Conservation (phyloP, 1,140 invertebrate species). For the Globodera rostochiensis region DNA sequence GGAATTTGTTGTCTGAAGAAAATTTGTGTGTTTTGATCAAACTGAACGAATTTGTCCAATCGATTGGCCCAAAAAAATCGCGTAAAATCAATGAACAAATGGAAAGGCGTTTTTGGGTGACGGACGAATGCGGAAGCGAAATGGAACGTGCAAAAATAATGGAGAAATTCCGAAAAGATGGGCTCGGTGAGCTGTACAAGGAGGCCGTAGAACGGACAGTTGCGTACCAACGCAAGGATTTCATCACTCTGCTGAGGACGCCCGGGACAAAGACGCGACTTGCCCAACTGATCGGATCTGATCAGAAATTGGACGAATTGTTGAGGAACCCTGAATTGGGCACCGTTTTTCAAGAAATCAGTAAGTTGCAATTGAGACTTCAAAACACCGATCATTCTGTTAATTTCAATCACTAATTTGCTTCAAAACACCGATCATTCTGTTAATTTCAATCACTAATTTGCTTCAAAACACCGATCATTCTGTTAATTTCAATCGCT, state of each 20-base stretch:
- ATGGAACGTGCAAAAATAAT: background rate
- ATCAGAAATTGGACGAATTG: background rate
- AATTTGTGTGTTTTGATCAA: background rate
- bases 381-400: background rate
- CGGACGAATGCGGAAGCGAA: background rate
- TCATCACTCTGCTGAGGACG: background rate
- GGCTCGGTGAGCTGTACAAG: background rate
- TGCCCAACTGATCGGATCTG: background rate
- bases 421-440: no score
- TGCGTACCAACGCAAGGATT: background rate
- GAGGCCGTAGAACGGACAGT: background rate
- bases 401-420: no score
- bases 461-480: no score
- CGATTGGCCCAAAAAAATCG: background rate
- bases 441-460: no score
- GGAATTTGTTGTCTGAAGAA: background rate
- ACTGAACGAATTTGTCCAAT: constrained; percentile 6
- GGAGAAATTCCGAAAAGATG: background rate
- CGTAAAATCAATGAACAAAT: background rate
- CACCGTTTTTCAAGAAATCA: background rate
- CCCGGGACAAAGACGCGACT: background rate
- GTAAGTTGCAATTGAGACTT: background rate
- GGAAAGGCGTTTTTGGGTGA: background rate
- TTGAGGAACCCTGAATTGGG: background rate
- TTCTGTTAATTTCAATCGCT: no score